These are phyloP conservation scores for Ginglymostoma cirratum DNA, from an alignment of 2,113 vertebrate species.

Conservation along the genomic window DNA sequence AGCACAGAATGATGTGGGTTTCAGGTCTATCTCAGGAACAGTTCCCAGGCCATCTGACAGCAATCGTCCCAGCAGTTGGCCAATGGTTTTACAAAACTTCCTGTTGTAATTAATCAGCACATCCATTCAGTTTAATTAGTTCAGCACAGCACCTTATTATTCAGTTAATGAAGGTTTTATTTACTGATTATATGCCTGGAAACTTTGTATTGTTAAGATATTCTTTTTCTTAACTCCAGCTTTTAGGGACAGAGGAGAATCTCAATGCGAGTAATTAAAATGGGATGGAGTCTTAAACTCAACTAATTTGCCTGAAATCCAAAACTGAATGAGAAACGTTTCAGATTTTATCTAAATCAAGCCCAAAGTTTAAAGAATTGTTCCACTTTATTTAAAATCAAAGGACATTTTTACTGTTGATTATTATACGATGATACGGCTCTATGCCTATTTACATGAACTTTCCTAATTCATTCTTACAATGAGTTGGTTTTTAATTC, in stretches of 20 bases:
- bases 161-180: slow-evolving; percentile 54
- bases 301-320: too few species aligned
- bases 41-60: slow-evolving; percentile 50
- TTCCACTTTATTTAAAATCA: too few species aligned
- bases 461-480: not conserved
- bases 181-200: slow-evolving; percentile 48
- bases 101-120: slow-evolving; percentile 57
- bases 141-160: slow-evolving; percentile 65
- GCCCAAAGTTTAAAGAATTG: too few species aligned
- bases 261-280: not conserved
- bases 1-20: slow-evolving; percentile 34
- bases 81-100: slow-evolving; percentile 49
- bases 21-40: slow-evolving; percentile 40
- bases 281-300: too few species aligned
- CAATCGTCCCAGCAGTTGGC: slow-evolving; percentile 48
- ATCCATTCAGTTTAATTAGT: slow-evolving; percentile 54
- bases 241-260: slow-evolving; percentile 8
- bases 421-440: not conserved
- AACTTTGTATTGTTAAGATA: not conserved
- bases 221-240: not conserved
- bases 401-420: too few species aligned
- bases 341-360: too few species aligned
- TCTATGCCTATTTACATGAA: not conserved
- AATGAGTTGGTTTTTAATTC: slow-evolving; percentile 19
- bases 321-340: too few species aligned